Percentiles rank a stretch among this genome's conserved stretches.
These are phyloP conservation scores for Hydraecia micacea DNA, from an alignment of 2,888 invertebrate species.

Conservation along the genomic window DNA sequence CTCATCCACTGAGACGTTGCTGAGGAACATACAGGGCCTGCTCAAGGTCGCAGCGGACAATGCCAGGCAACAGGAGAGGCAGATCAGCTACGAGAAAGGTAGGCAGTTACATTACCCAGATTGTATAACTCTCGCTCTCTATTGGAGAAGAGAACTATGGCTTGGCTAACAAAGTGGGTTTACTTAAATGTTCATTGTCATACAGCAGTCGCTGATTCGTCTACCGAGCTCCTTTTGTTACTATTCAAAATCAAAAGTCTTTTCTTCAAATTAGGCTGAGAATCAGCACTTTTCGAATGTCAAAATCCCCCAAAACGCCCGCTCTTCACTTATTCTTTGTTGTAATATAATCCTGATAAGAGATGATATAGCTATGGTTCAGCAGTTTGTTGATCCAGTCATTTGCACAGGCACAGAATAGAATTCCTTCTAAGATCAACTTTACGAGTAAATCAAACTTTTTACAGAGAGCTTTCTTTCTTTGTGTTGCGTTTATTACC, in stretches of 20 bases:
- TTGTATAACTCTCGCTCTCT: background rate
- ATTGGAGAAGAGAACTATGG: background rate
- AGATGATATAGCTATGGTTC: background rate
- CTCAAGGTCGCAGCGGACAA: slow-evolving; percentile 99
- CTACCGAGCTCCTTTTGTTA: background rate
- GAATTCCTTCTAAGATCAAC: background rate
- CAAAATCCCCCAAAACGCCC: too few relatives aligned
- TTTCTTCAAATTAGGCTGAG: too few relatives aligned
- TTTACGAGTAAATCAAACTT: background rate
- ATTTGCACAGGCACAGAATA: background rate
- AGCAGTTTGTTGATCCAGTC: background rate
- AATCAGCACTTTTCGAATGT: too few relatives aligned
- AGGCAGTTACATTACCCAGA: slow-evolving; percentile 67
- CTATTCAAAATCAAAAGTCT: background rate
- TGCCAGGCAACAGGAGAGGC: slow-evolving; percentile 98
- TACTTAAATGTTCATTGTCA: background rate
- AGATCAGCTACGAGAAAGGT: slow-evolving; percentile 99
- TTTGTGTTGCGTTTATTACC: background rate
- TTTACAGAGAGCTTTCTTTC: background rate
- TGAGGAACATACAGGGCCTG: slow-evolving; percentile 98
- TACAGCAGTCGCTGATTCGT: background rate
- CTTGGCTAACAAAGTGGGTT: background rate
- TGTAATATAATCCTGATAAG: background rate
- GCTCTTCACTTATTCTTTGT: background rate
- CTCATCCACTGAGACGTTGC: slow-evolving; percentile 97